Evolutionary conservation across 2,797 vertebrate genomes (phyloP), one percentile per base, ranked within the genome.

Genomic region (Cyprinella venusta): DNA sequence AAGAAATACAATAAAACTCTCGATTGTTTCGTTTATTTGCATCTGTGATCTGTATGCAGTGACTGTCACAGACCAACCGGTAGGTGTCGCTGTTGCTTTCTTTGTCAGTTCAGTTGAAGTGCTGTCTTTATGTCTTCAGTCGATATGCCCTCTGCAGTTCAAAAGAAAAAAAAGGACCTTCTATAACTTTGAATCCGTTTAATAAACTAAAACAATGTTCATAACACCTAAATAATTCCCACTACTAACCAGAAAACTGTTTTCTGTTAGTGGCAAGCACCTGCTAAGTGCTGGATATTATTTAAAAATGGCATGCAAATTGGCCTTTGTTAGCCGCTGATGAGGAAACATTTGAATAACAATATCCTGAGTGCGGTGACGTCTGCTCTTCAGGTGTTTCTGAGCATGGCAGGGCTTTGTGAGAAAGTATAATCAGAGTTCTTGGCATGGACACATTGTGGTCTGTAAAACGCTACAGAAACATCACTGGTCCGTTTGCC

Each of bases 331-430:
- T 93, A 94, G 94, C 93, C 92, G 92, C 93, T 94, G 94, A 95
- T 94, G 95, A 94, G 92, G 94, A 94, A 95, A 94, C 94, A 93
- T 95, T 95, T 94, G 95, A 93, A 93, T 94, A 92, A 94, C 94
- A 95, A 96, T 94, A 95, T 94, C 93, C 93, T 92, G 92, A 94
- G 94, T 92, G 92, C 92, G 90, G 91, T 86, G 94, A 95, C 93
- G 93, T 94, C 93, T 92, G 93, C 94, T 95, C 94, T 94, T 95
- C 94, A 95, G 94, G 95, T 95, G 94, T 95, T 95, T 94, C 95
- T 95, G 95, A 94, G 95, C 95, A 95, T 93, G 94, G 95, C 94
- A 94, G 93, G 92, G 94, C 94, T 96, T 94, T 94, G 93, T 92
- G 94, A 95, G 59, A 52, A 95, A 95, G 94, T 95, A 94, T 95